phyloP scores from a whole-genome alignment of 2,797 vertebrate genomes.

The Glyptemys insculpta region DNA sequence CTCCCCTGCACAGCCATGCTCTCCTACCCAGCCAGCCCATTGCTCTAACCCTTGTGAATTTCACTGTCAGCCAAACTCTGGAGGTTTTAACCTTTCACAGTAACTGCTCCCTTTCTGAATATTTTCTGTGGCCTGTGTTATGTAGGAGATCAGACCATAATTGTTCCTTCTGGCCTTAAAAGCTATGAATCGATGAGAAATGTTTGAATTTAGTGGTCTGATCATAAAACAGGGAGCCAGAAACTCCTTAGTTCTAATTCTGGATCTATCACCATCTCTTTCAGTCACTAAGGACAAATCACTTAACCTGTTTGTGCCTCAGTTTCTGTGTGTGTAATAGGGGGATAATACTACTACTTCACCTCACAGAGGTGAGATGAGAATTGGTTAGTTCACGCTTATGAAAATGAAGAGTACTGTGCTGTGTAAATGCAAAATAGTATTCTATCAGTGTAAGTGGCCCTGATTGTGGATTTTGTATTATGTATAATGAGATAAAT shows the following conservation, averaged over 20 bases:
- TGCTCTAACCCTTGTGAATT: background rate
- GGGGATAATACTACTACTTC: background rate
- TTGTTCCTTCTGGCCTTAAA: constrained; percentile 15
- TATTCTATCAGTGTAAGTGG: background rate
- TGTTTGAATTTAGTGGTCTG: background rate
- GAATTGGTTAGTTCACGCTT: background rate
- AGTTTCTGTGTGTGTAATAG: background rate
- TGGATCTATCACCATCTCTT: background rate
- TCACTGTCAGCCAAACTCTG: background rate
- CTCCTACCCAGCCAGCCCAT: background rate
- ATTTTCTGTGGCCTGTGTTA: background rate
- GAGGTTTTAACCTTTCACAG: background rate
- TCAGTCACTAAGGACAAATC: constrained; percentile 4
- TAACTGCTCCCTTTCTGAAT: background rate
- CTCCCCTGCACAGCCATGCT: background rate
- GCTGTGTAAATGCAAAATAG: background rate
- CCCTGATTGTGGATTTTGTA: background rate
- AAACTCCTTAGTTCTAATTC: constrained; percentile 13
- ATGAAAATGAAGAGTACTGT: background rate
- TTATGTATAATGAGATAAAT: background rate
- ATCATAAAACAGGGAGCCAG: constrained; percentile 10
- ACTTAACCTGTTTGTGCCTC: constrained; percentile 5
- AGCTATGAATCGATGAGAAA: background rate
- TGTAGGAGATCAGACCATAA: background rate
- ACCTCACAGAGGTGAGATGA: background rate